phyloP scores from a whole-genome alignment of 1,140 invertebrate species.

The Platorchestia sp. region DNA sequence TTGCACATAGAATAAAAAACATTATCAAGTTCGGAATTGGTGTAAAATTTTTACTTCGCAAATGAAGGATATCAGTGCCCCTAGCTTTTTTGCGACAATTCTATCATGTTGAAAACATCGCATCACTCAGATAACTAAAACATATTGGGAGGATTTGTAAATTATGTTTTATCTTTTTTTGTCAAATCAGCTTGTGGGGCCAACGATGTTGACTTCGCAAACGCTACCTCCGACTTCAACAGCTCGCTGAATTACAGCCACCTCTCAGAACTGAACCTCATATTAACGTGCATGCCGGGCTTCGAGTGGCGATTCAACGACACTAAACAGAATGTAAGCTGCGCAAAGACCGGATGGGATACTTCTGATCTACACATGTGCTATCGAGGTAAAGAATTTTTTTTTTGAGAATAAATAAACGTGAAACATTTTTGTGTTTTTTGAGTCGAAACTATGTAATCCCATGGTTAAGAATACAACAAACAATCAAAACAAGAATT shows the following conservation, averaged over 20 bases:
- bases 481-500: no score
- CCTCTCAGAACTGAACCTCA: background rate
- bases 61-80: no score
- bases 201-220: background rate
- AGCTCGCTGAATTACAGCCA: background rate
- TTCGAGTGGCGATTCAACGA: background rate
- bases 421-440: no score
- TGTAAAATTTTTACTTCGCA: no score
- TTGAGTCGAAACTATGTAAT: no score
- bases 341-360: background rate
- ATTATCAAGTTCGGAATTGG: no score
- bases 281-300: background rate
- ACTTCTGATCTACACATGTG: background rate
- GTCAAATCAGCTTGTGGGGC: background rate
- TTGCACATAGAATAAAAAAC: no score
- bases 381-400: background rate
- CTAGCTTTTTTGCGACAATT: no score
- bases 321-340: background rate
- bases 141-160: no score
- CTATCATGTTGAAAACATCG: no score
- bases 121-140: no score
- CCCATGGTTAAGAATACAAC: no score
- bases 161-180: background rate
- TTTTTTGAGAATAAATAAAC: background rate
- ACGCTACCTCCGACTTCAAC: constrained; percentile 1